Base-by-base conservation (phyloP, 2,888 invertebrate species). In the Beris morrisii region DNA sequence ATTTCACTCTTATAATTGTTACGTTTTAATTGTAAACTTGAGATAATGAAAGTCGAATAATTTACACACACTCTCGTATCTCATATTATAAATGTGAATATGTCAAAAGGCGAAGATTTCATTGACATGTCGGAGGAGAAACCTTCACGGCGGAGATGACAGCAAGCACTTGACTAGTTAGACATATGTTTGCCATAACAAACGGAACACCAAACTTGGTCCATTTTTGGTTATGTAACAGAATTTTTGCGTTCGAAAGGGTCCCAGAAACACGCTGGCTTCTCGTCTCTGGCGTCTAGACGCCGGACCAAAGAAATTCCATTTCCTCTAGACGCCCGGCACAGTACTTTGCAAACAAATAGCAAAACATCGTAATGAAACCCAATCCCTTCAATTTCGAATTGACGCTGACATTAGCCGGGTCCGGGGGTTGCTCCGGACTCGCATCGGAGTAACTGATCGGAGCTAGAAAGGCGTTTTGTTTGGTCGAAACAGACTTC, bases 201-300 rank as follows among this genome's bases (percentile, higher is more conserved):
- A 65, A 58, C 22, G 31, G 58, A 50, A 45, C 50, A 46, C 22
- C 28, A 52, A 11, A 4, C 46, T 6, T 44, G 13, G 54, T 43
- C 45, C 64, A 64, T 48, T 58, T 58, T 64, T 11, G 59, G 52
- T 68, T 68, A 65, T 65, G 68, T 68, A 68, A 68, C 68, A 46
- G 44, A 50, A 68, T 22, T 68, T 68, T 68, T 64, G 68, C 68
- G 59, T 65, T 53, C 53, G 65, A 50, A 45, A 54, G 57, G 57
- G 57, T 45, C 55, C 56, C 48, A 56, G 65, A 28, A 56, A 15
- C 30, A 15, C 12, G 30, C 28, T 50, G 65, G 56, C 50, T 56
- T 61, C 59, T 53, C 15, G 65, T 68, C 68, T 68, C 68, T 68
- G 65, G 59, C 52, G 68, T 68, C 68, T 68, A 68, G 68, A 68